Conservation (phyloP, 2,888 invertebrate species). For the Sesia bembeciformis region DNA sequence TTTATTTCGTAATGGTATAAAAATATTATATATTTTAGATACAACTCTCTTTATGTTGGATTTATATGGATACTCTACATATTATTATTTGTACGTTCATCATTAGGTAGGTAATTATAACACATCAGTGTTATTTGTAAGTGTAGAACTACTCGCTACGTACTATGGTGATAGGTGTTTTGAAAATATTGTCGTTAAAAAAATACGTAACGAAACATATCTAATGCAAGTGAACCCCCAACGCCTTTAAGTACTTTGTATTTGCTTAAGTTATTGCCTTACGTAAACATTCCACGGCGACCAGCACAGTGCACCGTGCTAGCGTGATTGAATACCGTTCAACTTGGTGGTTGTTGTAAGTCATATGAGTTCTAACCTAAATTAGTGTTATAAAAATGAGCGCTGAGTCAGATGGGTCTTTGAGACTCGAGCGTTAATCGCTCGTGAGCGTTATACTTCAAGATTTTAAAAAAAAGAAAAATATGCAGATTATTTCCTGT, state of each 20-base stretch:
- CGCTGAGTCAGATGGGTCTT: too few species aligned
- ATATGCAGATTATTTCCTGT: too few species aligned
- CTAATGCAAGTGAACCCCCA: background rate
- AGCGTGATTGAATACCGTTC: too few species aligned
- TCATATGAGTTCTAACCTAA: too few species aligned
- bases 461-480: too few species aligned
- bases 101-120: conserved; percentile 48
- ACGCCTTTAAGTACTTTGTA: conserved; percentile 15
- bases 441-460: too few species aligned
- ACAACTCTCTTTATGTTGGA: conserved; percentile 31
- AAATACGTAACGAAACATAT: background rate
- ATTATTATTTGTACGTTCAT: conserved; percentile 67
- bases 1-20: conserved; percentile 57
- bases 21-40: conserved; percentile 54
- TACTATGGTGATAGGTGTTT: conserved; percentile 34
- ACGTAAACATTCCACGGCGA: too few species aligned
- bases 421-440: too few species aligned
- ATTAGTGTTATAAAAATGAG: too few species aligned
- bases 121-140: conserved; percentile 51
- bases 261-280: background rate
- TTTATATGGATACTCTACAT: conserved; percentile 49
- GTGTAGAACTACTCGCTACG: conserved; percentile 38
- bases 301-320: too few species aligned
- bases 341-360: too few species aligned
- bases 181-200: conserved; percentile 1